Conservation (phyloP, 2,113 vertebrate species). For the Alethe castanea region DNA sequence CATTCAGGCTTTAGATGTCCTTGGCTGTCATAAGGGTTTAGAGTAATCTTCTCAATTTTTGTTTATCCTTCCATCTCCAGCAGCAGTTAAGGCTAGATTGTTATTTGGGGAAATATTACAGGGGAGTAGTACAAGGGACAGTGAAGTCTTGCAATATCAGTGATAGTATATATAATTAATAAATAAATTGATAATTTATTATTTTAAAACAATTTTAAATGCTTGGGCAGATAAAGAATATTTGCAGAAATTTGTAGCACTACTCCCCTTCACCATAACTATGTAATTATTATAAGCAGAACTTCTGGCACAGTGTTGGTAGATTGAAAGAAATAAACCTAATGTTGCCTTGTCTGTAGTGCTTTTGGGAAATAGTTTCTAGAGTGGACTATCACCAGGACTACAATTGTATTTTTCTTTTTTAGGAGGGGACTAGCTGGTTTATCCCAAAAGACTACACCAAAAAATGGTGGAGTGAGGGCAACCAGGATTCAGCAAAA, state of each 20-base stretch:
- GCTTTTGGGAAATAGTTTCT: neutral
- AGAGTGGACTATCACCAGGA: neutral
- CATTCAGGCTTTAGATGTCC: neutral
- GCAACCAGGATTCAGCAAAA: neutral
- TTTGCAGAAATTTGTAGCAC: neutral
- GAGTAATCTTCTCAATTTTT: conserved; percentile 15
- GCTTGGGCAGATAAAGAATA: neutral
- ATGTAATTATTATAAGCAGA: neutral
- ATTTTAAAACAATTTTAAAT: neutral
- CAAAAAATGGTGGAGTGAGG: neutral
- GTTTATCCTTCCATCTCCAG: conserved; percentile 9
- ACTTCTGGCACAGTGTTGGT: neutral
- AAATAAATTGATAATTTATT: neutral
- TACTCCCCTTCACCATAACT: too few species aligned
- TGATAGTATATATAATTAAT: neutral
- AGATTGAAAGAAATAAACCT: neutral
- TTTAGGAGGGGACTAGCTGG: neutral
- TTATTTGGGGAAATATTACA: neutral
- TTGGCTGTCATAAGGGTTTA: conserved; percentile 2
- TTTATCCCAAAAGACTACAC: neutral
- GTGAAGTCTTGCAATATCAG: neutral
- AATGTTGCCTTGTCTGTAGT: neutral
- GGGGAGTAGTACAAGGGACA: neutral
- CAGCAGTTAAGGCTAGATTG: neutral
- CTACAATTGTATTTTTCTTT: neutral